Base-by-base conservation (phyloP, 2,797 vertebrate genomes). In the Etheostoma nigrum region DNA sequence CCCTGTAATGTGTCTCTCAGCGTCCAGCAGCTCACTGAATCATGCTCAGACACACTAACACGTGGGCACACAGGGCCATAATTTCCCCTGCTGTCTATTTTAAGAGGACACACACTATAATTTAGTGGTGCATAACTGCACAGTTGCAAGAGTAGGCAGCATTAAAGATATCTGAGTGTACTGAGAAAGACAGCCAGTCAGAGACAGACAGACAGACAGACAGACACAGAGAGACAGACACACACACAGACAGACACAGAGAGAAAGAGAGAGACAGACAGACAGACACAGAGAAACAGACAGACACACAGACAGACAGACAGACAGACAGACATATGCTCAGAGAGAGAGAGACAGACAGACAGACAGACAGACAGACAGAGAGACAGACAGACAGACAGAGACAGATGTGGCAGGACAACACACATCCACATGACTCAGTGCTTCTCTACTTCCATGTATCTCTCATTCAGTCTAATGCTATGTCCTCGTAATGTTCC, bases 71-170 rank as follows among this genome's bases (percentile, higher is more conserved):
- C 74, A 85, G 75, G 81, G 67, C 76, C 85, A 79, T 90, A 80
- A 86, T 93, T 92, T 90, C 57, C 75, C 63, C 64, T 13, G 59
- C 82, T 70, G 81, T 89, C 90, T 92, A 92, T 93, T 93, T 93
- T 86, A 79, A 71, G 91, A 87, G 44, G 70, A 71, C 67, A 78
- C 82, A 83, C 76, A 60, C 86, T 87, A 79, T 92, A 92, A 92
- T 92, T 94, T 92, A 81, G 88, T 1, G 10, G 82, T 52, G 23
- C 75, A 76, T 83, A 89, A 91, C 80, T 76, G 84, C 42, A 87
- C 73, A 62, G 82, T 73, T 65, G 81, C 52, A 44, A 60, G 63
- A 76, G 74, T 27, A 73, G 72, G 68, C 78, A 67, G 80, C 61
- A 15, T 85, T 79, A 72, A 80, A 82, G 64, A 70, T 80, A 86